A percentile compares a stretch with the other conserved stretches of the same genome.
phyloP scores from a whole-genome alignment of 2,113 vertebrate species.

The Podocnemis expansa region DNA sequence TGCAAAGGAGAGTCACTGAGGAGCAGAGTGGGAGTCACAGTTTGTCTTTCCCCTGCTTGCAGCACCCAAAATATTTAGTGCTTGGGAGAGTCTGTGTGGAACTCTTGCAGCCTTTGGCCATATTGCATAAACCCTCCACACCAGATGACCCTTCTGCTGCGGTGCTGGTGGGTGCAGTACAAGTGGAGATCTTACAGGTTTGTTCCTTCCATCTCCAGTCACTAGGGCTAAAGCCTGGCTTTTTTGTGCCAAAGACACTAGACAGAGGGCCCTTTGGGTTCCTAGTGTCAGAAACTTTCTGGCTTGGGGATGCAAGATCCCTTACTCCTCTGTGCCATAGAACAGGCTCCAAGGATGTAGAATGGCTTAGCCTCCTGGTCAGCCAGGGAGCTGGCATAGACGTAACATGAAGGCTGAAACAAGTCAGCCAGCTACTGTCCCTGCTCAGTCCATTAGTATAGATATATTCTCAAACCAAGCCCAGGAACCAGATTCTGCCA shows the following conservation, averaged over 20 bases:
- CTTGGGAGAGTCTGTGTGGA: neutral
- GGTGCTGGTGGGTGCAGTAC: neutral
- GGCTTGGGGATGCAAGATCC: rapidly evolving
- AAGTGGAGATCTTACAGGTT: neutral
- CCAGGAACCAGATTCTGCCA: neutral
- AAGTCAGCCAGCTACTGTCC: neutral
- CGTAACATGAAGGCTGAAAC: neutral
- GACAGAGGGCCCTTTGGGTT: neutral
- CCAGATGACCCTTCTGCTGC: neutral
- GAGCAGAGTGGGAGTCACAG: neutral
- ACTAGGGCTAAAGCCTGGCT: neutral
- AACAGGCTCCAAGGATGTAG: neutral
- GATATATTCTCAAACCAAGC: slow-evolving; percentile 31
- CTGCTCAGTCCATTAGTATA: neutral
- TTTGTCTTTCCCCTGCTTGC: neutral
- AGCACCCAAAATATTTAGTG: rapidly evolving
- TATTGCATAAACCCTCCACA: neutral
- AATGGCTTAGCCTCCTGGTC: neutral
- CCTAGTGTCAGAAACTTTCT: neutral
- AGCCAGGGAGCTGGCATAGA: neutral
- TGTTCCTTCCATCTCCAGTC: rapidly evolving
- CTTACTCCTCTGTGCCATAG: neutral
- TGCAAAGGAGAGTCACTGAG: neutral
- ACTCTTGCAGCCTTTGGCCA: neutral
- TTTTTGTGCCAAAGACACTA: neutral